Evolutionary conservation across 2,888 invertebrate genomes (phyloP), one percentile per base, ranked within the genome.

Genomic region (Erebia palarica): DNA sequence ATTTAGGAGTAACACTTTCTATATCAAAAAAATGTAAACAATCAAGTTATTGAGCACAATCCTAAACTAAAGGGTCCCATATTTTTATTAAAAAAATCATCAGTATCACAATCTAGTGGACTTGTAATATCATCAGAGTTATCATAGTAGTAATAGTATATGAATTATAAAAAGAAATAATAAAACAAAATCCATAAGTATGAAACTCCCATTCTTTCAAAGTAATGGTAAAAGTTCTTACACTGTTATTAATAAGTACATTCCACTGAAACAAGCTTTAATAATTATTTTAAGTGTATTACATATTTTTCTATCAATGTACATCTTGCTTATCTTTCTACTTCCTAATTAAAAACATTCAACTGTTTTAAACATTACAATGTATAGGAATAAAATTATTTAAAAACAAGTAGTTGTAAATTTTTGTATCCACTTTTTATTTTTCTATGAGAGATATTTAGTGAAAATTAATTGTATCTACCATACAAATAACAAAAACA

Each of bases 281-380:
- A 55, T 16, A 18, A 60, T 60, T 16, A 44, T 60, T 60, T 59
- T 44, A 63, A 61, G 57, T 58, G 57, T 58, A 63, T 21, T 13
- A 63, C 63, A 63, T 63, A 63, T 63, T 63, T 63, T 63, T 63
- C 47, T 63, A 63, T 49, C 13, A 18, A 49, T 63, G 63, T 63
- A 63, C 49, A 63, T 49, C 63, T 49, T 63, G 47, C 47, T 63
- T 49, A 44, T 59, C 61, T 47, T 18, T 44, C 44, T 61, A 18
- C 18, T n/a, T 47, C 10, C 2, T 18, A 21, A 21, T 63, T 16
- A 49, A 47, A 49, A 47, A 42, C 16, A 60, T 16, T 18, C 8
- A 11, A 61, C 16, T 61, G 36, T 61, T 61, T 44, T 44, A 61
- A 18, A 49, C 61, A 61, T 44, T 21, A 49, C 49, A 44, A 10